These are phyloP conservation scores for Limnodromus scolopaceus DNA, from an alignment of 2,797 vertebrate species.

Conservation along the genomic window DNA sequence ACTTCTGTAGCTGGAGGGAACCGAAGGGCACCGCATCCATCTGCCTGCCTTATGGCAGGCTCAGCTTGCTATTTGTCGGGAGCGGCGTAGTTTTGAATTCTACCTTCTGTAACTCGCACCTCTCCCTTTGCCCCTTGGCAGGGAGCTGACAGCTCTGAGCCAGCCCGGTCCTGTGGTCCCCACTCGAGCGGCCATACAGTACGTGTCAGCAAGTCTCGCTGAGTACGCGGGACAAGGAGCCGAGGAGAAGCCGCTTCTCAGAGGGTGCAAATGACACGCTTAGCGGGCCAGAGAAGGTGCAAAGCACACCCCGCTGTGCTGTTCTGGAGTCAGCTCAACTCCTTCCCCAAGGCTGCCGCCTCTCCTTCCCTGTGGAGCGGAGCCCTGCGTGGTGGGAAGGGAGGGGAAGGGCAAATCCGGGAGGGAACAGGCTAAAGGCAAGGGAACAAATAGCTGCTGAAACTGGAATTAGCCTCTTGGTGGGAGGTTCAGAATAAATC, in stretches of 20 bases:
- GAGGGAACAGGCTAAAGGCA: not conserved
- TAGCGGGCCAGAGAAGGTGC: not conserved
- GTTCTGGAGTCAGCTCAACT: not conserved
- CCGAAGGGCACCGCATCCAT: constrained; percentile 27
- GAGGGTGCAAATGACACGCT: not conserved
- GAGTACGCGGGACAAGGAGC: not conserved
- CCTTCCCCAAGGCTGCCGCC: not conserved
- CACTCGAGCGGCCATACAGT: not conserved
- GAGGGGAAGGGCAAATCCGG: not conserved
- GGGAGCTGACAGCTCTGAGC: not conserved
- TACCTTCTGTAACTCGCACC: not conserved
- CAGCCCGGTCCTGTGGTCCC: not conserved
- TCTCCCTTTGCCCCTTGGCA: not conserved
- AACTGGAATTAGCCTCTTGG: constrained; percentile 6
- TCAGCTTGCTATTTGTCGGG: not conserved
- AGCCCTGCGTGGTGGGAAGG: rapidly evolving
- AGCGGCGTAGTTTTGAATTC: not conserved
- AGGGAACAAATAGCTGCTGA: constrained; percentile 11
- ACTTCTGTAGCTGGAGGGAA: constrained; percentile 12
- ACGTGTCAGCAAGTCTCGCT: not conserved
- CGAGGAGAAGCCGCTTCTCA: not conserved
- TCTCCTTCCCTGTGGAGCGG: not conserved
- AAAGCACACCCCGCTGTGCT: not conserved
- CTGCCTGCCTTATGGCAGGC: constrained; percentile 35
- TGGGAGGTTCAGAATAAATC: constrained; percentile 30